phyloP scores from a whole-genome alignment of 2,113 vertebrate species.

The Eulacestoma nigropectus region DNA sequence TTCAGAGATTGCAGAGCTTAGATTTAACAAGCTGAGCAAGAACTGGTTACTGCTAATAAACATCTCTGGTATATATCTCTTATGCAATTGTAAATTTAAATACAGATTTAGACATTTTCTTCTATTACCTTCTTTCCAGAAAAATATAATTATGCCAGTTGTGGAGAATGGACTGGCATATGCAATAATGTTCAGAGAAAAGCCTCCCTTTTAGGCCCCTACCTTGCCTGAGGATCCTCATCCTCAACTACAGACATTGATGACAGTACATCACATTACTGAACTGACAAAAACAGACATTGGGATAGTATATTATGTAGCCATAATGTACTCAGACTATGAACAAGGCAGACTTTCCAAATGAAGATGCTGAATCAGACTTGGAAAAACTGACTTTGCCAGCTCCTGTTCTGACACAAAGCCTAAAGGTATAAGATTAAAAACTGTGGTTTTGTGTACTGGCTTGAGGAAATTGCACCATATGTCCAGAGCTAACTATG shows the following conservation, averaged over 20 bases:
- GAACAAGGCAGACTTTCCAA: not conserved
- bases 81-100: not conserved
- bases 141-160: not conserved
- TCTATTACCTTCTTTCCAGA: not conserved
- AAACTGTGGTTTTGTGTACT: not conserved
- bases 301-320: not conserved
- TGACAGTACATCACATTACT: not conserved
- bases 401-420: not conserved
- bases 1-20: not conserved
- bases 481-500: not conserved
- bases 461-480: not conserved
- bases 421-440: not conserved
- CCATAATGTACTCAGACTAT: not conserved
- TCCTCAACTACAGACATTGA: fast-evolving
- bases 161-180: not conserved
- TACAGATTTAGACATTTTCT: not conserved
- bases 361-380: not conserved
- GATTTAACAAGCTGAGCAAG: not conserved
- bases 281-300: not conserved
- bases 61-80: not conserved
- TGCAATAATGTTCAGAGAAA: not conserved
- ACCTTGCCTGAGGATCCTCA: not conserved
- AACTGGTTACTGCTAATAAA: not conserved
- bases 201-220: not conserved
- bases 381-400: not conserved